phyloP scores from a whole-genome alignment of 1,140 invertebrate species.

The Aphis gossypii region DNA sequence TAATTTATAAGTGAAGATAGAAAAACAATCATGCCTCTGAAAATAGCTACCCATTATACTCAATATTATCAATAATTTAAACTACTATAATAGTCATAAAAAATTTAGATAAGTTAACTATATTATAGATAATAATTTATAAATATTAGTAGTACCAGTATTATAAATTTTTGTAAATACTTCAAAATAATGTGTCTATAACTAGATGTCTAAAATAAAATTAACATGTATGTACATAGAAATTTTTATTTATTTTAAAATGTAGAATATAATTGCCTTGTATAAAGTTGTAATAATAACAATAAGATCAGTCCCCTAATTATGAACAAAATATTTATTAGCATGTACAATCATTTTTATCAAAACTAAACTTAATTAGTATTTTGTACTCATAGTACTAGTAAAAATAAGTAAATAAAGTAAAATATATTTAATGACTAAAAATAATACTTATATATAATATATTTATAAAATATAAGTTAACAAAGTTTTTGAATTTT shows the following conservation, averaged over 20 bases:
- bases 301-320: neutral
- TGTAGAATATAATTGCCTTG: neutral
- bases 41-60: too few species aligned
- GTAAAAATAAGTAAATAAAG: neutral
- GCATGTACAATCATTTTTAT: neutral
- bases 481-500: neutral
- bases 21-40: too few species aligned
- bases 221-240: neutral
- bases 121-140: too few species aligned
- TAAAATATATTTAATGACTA: neutral
- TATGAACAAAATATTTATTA: conserved; percentile 15
- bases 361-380: conserved; percentile 5
- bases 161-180: neutral
- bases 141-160: too few species aligned
- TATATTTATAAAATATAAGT: neutral
- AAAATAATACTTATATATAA: neutral
- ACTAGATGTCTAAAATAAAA: neutral
- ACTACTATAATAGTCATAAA: too few species aligned
- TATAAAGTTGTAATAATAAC: neutral
- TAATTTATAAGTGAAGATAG: too few species aligned
- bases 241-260: neutral
- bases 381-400: neutral
- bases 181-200: neutral
- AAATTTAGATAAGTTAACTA: too few species aligned
- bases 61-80: too few species aligned